phyloP scores from a whole-genome alignment of 2,113 vertebrate species.

The Oreamnos americanus region DNA sequence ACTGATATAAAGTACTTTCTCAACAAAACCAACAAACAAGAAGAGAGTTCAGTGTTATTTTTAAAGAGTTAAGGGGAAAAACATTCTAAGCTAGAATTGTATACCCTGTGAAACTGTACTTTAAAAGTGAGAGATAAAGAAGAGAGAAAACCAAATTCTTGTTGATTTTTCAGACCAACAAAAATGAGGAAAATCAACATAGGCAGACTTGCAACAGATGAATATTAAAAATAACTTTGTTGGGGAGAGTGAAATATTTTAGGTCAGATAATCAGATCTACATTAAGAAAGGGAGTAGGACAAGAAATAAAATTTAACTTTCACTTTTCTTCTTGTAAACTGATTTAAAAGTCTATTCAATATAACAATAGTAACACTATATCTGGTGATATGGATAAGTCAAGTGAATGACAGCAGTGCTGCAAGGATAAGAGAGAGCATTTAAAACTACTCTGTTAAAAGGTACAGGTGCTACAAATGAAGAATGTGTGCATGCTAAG shows the following conservation, averaged over 20 bases:
- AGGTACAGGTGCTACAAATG: neutral
- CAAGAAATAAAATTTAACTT: neutral
- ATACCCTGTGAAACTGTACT: neutral
- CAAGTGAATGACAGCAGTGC: neutral
- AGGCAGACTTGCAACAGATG: neutral
- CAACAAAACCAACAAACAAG: neutral
- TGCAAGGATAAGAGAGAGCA: neutral
- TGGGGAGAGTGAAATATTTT: neutral
- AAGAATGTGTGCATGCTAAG: neutral
- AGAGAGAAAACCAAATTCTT: neutral
- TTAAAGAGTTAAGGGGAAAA: neutral
- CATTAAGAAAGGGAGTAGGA: neutral
- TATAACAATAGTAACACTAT: neutral
- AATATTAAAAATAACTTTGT: neutral
- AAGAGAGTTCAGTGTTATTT: neutral
- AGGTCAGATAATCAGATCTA: neutral
- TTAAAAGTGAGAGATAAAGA: neutral
- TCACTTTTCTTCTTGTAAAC: neutral
- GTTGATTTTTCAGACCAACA: neutral
- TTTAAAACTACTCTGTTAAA: neutral
- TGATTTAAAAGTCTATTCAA: neutral
- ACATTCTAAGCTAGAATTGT: neutral
- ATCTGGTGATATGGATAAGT: neutral
- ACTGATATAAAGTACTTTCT: neutral
- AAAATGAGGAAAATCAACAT: neutral